These are phyloP conservation scores for Macroglossus sobrinus DNA, from an alignment of 2,113 vertebrate genomes.

Conservation along the genomic window DNA sequence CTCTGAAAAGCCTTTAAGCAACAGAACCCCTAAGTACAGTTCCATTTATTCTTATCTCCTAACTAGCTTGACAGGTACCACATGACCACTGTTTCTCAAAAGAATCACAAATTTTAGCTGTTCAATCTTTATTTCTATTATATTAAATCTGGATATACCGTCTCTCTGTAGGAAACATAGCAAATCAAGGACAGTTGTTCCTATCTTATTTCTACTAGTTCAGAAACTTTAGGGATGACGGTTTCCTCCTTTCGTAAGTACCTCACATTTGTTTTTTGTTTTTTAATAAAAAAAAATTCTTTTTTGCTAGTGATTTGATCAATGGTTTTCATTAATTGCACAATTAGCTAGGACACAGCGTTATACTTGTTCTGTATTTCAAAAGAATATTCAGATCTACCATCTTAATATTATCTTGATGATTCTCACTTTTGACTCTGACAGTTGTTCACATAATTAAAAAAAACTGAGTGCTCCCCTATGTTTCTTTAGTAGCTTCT, in stretches of 20 bases:
- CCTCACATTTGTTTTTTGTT: background rate
- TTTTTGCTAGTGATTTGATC: background rate
- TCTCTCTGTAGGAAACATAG: background rate
- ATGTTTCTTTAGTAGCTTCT: background rate
- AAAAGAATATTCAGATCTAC: background rate
- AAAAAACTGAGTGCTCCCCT: background rate
- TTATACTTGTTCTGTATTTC: background rate
- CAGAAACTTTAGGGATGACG: background rate
- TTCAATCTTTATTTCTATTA: constrained; percentile 1
- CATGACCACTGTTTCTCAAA: background rate
- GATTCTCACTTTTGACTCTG: background rate
- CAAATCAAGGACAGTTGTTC: background rate
- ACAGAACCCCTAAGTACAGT: background rate
- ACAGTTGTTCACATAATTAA: background rate
- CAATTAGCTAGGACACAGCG: background rate
- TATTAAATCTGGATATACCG: background rate
- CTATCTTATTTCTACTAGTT: background rate
- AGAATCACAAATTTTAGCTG: background rate
- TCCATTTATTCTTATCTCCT: constrained; percentile 35
- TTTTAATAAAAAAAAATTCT: background rate
- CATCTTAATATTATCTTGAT: background rate
- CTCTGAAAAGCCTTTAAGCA: background rate
- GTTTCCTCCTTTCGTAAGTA: background rate
- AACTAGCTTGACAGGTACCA: background rate
- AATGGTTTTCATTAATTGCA: background rate